Evolutionary conservation across 2,888 invertebrate genomes (phyloP).

Genomic region (Tinea semifulvella): DNA sequence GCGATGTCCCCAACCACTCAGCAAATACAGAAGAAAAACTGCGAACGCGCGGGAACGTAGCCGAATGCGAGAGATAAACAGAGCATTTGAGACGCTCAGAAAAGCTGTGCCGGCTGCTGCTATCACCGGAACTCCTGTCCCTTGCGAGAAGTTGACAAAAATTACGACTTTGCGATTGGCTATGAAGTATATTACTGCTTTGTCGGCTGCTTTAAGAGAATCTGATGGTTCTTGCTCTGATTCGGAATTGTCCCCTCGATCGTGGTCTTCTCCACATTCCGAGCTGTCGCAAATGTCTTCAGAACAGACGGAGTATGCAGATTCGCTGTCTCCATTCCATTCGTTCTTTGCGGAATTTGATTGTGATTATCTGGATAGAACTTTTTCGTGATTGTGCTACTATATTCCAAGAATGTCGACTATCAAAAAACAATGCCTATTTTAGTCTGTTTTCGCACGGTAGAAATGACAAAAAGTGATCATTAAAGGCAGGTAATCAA

Average conservation of each 20-base stretch:
- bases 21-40: constrained; percentile 89
- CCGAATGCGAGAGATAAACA: constrained; percentile 90
- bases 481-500: too few relatives aligned
- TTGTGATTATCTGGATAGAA: constrained; percentile 56
- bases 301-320: constrained; percentile 57
- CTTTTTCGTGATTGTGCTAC: constrained; percentile 55
- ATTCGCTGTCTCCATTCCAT: constrained; percentile 68
- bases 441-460: too few relatives aligned
- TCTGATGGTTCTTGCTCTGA: constrained; percentile 30
- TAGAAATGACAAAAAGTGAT: too few relatives aligned
- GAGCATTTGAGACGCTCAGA: constrained; percentile 84
- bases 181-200: constrained; percentile 84
- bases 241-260: constrained; percentile 30
- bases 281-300: constrained; percentile 63
- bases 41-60: constrained; percentile 89
- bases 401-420: too few relatives aligned
- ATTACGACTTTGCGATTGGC: constrained; percentile 88
- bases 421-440: too few relatives aligned
- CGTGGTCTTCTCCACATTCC: constrained; percentile 56
- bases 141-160: constrained; percentile 86
- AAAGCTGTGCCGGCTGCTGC: constrained; percentile 76
- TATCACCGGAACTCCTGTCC: constrained; percentile 54
- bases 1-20: constrained; percentile 76
- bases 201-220: constrained; percentile 73
- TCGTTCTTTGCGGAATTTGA: constrained; percentile 62